Base-by-base conservation (phyloP, 2,797 vertebrate genomes). In the Enteromius treurensis region DNA sequence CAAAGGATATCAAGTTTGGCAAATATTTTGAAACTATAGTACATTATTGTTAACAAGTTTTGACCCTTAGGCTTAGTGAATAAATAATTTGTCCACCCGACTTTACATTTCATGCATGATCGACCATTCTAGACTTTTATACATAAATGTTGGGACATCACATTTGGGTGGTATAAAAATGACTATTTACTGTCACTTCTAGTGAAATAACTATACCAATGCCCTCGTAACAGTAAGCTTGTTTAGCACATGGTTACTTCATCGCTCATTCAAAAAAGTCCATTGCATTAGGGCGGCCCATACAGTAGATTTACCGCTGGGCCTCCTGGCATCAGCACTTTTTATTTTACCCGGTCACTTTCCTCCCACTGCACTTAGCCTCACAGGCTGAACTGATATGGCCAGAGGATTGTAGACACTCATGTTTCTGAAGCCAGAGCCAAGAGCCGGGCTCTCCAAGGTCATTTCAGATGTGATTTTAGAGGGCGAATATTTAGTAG, bases 191-290 rank as follows among this genome's bases (percentile, higher is more conserved):
- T 23, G 34, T 76, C 40, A 60, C 14, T 42, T 58, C 1, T 26
- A 26, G 51, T 17, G 8, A 13, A 26, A 47, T 71, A 6, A 23
- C 68, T 62, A 40, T 45, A 45, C 62, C 11, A n/a, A 17, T 86
- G 26, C 14, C 3, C 49, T 42, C 10, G 15, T 69, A 60, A 37
- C 13, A 73, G 6, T 21, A 55, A 73, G 69, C 40, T 68, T 86
- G 80, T 58, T 70, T 76, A 67, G 15, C 5, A 15, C 37, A 69
- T 86, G 73, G 70, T 80, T 75, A 69, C 78, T 76, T 84, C 29
- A 77, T 81, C 14, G 23, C 32, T 84, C 77, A 49, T 80, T 84
- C 78, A 84, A 62, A 64, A 76, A 37, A 80, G 71, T 21, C 29
- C 19, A 42, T 65, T 80, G 76, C 45, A 62, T 69, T 51, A 23